Conservation (phyloP, 1,140 invertebrate genomes). For the Philopotamus ludificatus region DNA sequence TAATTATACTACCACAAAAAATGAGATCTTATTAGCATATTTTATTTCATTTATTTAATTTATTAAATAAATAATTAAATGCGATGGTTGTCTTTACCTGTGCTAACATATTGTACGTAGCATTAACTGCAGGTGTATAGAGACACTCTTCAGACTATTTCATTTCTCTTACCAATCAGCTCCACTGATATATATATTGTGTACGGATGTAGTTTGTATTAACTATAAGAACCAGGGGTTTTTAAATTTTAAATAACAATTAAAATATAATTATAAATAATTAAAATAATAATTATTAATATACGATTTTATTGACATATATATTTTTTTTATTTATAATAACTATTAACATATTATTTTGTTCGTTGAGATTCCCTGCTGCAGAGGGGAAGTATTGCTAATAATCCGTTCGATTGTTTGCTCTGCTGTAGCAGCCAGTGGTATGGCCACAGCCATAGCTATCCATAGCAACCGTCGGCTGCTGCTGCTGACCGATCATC, state of each 20-base stretch:
- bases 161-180: slow-evolving; percentile 15
- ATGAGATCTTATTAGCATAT: not conserved
- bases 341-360: too few species aligned
- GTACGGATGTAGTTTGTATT: not conserved
- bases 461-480: not conserved
- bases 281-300: too few species aligned
- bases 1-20: not conserved
- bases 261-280: too few species aligned
- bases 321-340: too few species aligned
- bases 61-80: not conserved
- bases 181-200: not conserved
- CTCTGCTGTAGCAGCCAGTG: not conserved
- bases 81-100: slow-evolving; percentile 1
- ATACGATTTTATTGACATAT: too few species aligned
- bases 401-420: slow-evolving; percentile 11
- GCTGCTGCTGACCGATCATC: not conserved
- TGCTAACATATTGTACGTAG: not conserved
- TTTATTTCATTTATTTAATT: not conserved
- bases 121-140: not conserved
- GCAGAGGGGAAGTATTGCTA: not conserved
- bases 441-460: not conserved
- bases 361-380: not conserved
- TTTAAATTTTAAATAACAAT: too few species aligned
- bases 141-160: slow-evolving; percentile 15
- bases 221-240: too few species aligned